Evolutionary conservation across 2,113 vertebrate genomes (phyloP).

Genomic region (Misgurnus anguillicaudatus): DNA sequence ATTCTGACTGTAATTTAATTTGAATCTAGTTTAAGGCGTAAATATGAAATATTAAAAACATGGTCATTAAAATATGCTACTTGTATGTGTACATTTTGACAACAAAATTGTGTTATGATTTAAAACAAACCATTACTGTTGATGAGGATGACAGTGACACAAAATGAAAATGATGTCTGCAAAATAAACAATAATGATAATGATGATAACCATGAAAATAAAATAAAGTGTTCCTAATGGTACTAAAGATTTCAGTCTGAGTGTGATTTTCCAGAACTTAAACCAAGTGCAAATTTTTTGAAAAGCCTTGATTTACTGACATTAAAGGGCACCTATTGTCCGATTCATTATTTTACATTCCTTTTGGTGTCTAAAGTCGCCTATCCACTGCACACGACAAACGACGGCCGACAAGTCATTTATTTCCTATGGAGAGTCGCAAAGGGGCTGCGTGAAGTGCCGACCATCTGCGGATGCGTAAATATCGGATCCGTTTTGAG

Average conservation of each 20-base stretch:
- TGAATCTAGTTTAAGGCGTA: conserved; percentile 74
- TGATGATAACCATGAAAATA: conserved; percentile 58
- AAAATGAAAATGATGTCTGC: conserved; percentile 65
- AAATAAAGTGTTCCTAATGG: conserved; percentile 69
- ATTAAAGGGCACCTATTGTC: too few relatives aligned
- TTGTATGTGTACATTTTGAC: conserved; percentile 76
- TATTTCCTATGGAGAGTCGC: too few relatives aligned
- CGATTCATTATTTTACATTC: too few relatives aligned
- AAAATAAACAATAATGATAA: conserved; percentile 64
- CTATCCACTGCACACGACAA: too few relatives aligned
- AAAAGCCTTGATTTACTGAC: not conserved
- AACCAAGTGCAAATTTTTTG: too few relatives aligned
- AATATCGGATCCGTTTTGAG: too few relatives aligned
- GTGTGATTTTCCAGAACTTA: conserved; percentile 18
- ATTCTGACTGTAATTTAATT: conserved; percentile 75
- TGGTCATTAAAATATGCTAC: conserved; percentile 74
- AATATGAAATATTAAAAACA: conserved; percentile 68
- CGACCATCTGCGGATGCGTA: too few relatives aligned
- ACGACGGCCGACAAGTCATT: too few relatives aligned
- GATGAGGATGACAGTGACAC: conserved; percentile 68
- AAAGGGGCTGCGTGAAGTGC: too few relatives aligned
- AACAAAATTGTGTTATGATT: conserved; percentile 73
- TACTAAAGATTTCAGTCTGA: conserved; percentile 56
- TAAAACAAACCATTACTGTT: conserved; percentile 64
- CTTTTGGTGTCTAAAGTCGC: too few relatives aligned